phyloP scores from a whole-genome alignment of 2,797 vertebrate species.

The Alosa sapidissima region DNA sequence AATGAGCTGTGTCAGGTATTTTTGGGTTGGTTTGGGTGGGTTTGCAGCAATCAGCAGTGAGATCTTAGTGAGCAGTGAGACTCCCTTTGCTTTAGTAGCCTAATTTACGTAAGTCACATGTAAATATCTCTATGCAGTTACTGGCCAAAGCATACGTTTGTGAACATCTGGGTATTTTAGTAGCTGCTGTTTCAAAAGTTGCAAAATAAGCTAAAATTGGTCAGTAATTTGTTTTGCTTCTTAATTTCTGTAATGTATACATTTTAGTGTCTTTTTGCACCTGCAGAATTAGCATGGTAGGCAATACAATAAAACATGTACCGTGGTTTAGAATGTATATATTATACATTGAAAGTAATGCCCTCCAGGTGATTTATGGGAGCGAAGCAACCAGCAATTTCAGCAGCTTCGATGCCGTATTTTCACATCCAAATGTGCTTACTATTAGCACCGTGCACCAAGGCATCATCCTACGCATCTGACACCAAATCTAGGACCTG shows the following conservation, averaged over 20 bases:
- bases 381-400: not conserved
- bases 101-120: too few species aligned
- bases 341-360: not conserved
- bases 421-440: not conserved
- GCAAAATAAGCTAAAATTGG: not conserved
- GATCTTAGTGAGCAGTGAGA: too few species aligned
- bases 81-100: too few species aligned
- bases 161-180: too few species aligned
- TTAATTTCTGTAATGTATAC: not conserved
- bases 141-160: too few species aligned
- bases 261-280: not conserved
- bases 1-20: not conserved
- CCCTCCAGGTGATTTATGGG: not conserved
- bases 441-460: not conserved
- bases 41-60: not conserved
- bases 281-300: not conserved
- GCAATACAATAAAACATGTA: not conserved
- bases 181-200: not conserved
- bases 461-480: not conserved
- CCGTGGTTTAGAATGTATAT: not conserved
- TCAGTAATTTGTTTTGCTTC: not conserved
- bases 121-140: too few species aligned
- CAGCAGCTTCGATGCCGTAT: not conserved
- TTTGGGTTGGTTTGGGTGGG: not conserved
- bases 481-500: not conserved